Base-by-base conservation (phyloP, 2,888 invertebrate genomes). In the Notocelia uddmanniana region DNA sequence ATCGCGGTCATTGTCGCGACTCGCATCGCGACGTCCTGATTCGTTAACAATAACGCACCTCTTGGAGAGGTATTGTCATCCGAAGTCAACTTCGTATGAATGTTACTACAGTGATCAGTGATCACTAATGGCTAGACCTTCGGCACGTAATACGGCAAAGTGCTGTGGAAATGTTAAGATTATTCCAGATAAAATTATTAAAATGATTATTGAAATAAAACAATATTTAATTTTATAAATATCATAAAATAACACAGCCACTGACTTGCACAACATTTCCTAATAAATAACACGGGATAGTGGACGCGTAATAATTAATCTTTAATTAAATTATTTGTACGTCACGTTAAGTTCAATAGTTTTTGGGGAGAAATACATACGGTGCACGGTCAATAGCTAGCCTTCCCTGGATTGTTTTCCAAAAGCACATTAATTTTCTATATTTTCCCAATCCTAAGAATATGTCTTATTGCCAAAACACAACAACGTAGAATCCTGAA, bases 391-490 rank as follows among this genome's bases (percentile, higher is more conserved):
- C 31, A 31, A 31, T 31, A 31, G 31, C 31, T 31, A 6, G 8
- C 31, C 31, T 31, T 31, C 31, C 31, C 8, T 5, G 8, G 8
- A 31, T 8, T 9, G 31, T 31, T 2, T 2, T 31, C 31, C 5
- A 31, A 31, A 6, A 21, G 21, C 21, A 15, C 8, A n/a, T n/a
- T 55, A 15, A 10, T 31, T 31, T 55, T 18, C 11, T 13, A 58
- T 19, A n/a, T 1, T 13, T 58, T 15, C 41, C 9, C 15, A 21
- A 13, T 13, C 37, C 59, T 9, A 41, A 21, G 5, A 58, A 34
- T 3, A 48, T 19, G 50, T 50, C 50, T 50, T 50, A 50, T 50
- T 50, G 21, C 1, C 18, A 62, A 48, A 62, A 48, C 21, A 45
- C 45, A 26, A 59, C 59, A 13, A 23, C 48, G 11, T 21, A 50